These are phyloP conservation scores for Gasterosteus aculeatus DNA, from an alignment of 2,113 vertebrate genomes.

Conservation along the genomic window DNA sequence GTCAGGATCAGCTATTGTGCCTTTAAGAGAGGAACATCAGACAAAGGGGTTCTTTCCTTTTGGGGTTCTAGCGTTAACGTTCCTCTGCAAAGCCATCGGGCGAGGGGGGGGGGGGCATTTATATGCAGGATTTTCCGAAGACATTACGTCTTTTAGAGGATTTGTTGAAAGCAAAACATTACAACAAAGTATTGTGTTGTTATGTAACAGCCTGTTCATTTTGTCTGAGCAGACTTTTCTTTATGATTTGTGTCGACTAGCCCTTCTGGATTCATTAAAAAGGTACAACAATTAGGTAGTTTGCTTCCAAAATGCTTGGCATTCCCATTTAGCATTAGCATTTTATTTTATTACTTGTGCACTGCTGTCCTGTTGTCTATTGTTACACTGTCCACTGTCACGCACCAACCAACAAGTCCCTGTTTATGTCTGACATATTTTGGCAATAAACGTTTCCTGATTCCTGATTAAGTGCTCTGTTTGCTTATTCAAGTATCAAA, in stretches of 20 bases:
- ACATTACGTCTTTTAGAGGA: not conserved
- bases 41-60: not conserved
- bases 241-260: not conserved
- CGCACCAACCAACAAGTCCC: too few relatives aligned
- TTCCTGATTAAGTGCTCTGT: not conserved
- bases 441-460: too few relatives aligned
- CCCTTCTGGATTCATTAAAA: not conserved
- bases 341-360: too few relatives aligned
- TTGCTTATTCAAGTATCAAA: not conserved
- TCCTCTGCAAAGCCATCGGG: not conserved
- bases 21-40: slow-evolving; percentile 1
- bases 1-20: not conserved
- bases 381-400: too few relatives aligned
- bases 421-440: too few relatives aligned
- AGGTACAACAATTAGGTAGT: not conserved
- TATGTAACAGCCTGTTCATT: not conserved
- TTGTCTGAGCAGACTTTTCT: not conserved
- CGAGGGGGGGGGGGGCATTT: not conserved
- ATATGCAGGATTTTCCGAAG: not conserved
- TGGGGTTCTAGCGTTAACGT: not conserved
- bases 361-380: too few relatives aligned
- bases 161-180: not conserved
- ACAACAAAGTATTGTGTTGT: not conserved
- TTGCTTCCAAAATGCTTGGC: not conserved
- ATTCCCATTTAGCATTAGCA: not conserved